Conservation (phyloP, 2,113 vertebrate genomes). For the Chroicocephalus ridibundus region DNA sequence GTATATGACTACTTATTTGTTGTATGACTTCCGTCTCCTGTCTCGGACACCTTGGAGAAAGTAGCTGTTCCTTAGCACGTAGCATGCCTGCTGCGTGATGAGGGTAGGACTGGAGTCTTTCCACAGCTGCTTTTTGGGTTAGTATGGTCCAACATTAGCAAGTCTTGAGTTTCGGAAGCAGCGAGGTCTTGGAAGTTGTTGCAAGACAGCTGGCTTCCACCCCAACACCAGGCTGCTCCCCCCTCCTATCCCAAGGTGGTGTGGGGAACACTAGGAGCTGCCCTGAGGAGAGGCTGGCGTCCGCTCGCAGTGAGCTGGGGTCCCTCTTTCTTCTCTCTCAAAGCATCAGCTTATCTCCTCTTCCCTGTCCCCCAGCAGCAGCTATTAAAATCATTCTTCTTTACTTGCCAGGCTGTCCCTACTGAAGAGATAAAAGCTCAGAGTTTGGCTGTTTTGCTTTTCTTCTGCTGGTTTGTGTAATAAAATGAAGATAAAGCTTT, state of each 20-base stretch:
- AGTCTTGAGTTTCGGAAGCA: background rate
- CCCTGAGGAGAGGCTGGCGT: no score
- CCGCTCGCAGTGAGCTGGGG: background rate
- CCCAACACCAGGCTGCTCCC: background rate
- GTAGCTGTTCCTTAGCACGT: rapidly evolving
- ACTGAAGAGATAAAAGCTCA: background rate
- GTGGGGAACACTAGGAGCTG: background rate
- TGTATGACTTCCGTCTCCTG: background rate
- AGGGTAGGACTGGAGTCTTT: background rate
- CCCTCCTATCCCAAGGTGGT: rapidly evolving
- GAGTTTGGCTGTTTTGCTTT: background rate
- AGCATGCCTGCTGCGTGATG: rapidly evolving
- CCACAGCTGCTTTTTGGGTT: background rate
- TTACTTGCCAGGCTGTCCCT: background rate
- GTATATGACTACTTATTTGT: background rate
- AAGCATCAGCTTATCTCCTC: background rate
- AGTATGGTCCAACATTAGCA: background rate
- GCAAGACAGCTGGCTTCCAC: background rate
- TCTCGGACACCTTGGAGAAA: background rate
- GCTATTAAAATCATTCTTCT: background rate
- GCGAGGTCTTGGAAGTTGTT: background rate
- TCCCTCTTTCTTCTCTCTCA: background rate
- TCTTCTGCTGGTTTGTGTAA: background rate
- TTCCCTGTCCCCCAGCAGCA: background rate
- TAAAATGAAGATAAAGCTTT: background rate